Base-by-base conservation (phyloP, 2,888 invertebrate genomes). In the Drosophila atroscutellata region DNA sequence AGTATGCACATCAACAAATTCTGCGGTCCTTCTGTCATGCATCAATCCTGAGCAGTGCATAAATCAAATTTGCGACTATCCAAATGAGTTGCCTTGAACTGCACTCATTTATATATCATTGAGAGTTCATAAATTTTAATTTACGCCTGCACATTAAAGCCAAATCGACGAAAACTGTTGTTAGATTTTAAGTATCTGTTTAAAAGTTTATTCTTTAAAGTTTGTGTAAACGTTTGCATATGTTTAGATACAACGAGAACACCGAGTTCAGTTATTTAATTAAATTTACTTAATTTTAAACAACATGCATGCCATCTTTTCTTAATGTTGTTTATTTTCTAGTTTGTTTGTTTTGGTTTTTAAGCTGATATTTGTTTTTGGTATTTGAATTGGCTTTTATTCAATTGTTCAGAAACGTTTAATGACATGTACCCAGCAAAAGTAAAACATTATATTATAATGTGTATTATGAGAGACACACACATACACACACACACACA, bases 1-100 rank as follows among this genome's bases (percentile, higher is more conserved):
- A 55, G 37, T 70, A 69, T 24, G 58, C 37, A 70, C 75, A 75
- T 83, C 84, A 89, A 71, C 72, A 73, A 70, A 60, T 57, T 30
- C 50, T 80, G 84, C 65, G 86, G 77, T 54, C 64, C 65, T 73
- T 62, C 50, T 51, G 39, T 30, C 72, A 63, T 67, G 58, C 56
- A 83, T 73, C 81, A 71, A 76, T 82, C 59, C 50, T 24, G 47
- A 54, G n/a, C 13, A 70, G 63, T 71, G 73, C 80, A 81, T 89
- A 81, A 87, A 84, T 87, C 76, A 87, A 75, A 69, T 72, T 59
- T 51, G 32, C 72, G 68, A 60, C 69, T 66, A 80, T 65, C 68
- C 63, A 66, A 76, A 57, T 60, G 72, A 60, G 52, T 65, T 65
- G 3, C 42, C 52, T 71, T 42, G 36, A 64, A 64, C 51, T 59